These are phyloP conservation scores for Drosophila lini DNA, from an alignment of 1,140 invertebrate genomes.

Conservation along the genomic window DNA sequence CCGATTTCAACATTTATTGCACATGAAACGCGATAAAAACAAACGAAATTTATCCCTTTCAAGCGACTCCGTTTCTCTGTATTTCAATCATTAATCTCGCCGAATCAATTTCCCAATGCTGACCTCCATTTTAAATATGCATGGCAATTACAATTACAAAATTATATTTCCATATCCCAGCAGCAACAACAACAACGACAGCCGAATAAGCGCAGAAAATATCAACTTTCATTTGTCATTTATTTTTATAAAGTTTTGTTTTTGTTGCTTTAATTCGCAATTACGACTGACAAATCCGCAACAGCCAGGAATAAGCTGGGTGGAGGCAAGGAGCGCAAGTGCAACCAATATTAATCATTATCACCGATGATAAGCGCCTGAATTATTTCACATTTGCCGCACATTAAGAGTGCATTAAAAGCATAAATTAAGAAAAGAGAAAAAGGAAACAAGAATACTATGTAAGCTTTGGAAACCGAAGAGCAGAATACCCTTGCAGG, in stretches of 20 bases:
- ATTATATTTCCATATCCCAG: constrained; percentile 46
- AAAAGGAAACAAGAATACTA: not conserved
- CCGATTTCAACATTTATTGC: constrained; percentile 42
- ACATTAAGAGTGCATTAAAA: constrained; percentile 77
- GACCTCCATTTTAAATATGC: constrained; percentile 63
- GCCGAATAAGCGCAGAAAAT: constrained; percentile 1
- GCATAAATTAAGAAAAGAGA: constrained; percentile 69
- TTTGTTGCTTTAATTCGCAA: constrained; percentile 47
- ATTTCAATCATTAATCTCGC: constrained; percentile 55
- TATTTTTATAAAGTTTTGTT: constrained; percentile 30
- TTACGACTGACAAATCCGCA: constrained; percentile 51
- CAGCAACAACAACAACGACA: not conserved
- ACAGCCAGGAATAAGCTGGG: constrained; percentile 15
- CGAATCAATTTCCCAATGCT: constrained; percentile 47
- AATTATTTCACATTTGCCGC: constrained; percentile 75
- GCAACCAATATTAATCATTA: constrained; percentile 75
- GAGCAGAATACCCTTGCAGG: not conserved
- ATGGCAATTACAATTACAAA: constrained; percentile 59
- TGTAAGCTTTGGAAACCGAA: not conserved
- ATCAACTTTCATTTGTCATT: constrained; percentile 59
- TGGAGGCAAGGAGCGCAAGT: constrained; percentile 26
- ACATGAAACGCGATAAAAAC: constrained; percentile 37
- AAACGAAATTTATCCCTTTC: constrained; percentile 28
- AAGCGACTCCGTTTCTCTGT: constrained; percentile 10
- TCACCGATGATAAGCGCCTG: constrained; percentile 74